Evolutionary conservation across 2,888 invertebrate genomes (phyloP).

Genomic region (Tigriopus californicus): DNA sequence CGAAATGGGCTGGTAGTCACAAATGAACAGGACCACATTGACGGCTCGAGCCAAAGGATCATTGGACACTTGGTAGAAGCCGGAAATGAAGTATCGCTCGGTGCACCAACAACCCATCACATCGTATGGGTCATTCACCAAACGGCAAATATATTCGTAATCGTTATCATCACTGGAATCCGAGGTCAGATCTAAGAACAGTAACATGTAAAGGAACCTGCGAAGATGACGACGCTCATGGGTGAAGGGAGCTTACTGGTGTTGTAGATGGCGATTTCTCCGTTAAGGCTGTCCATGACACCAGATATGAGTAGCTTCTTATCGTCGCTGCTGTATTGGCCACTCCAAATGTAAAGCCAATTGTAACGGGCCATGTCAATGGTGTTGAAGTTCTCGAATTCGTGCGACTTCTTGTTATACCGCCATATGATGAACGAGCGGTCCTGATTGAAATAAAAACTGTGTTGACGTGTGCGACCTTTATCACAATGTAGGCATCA

Average conservation of each 20-base stretch:
- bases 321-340: background rate
- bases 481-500: too few species aligned
- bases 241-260: background rate
- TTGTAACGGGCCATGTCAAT: background rate
- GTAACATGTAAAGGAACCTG: too few species aligned
- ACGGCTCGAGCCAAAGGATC: background rate
- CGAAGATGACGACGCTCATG: too few species aligned
- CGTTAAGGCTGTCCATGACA: background rate
- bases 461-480: too few species aligned
- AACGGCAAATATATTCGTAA: background rate
- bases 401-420: background rate
- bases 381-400: background rate
- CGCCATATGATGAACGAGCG: background rate
- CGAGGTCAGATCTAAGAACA: background rate
- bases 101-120: conserved; percentile 4
- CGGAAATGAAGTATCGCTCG: background rate
- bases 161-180: background rate
- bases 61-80: background rate
- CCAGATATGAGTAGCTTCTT: background rate
- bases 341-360: conserved; percentile 4
- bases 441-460: background rate
- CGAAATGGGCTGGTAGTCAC: too few species aligned
- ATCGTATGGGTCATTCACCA: conserved; percentile 12
- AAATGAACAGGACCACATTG: background rate
- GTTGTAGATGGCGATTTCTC: background rate